Conservation (phyloP, 2,113 vertebrate species). For the Xyrauchen texanus region DNA sequence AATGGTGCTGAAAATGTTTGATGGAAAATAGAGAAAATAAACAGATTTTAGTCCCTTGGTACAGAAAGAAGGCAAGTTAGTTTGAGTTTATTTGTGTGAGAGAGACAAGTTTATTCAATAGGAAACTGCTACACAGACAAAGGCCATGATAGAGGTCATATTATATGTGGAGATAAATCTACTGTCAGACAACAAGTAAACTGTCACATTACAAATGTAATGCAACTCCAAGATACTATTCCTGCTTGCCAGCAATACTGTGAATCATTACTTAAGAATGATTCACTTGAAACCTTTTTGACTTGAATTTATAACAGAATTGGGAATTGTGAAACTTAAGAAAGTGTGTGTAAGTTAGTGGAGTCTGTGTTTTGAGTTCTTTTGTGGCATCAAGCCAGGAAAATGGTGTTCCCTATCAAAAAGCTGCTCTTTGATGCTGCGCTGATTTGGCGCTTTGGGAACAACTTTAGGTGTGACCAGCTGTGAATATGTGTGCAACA, state of each 20-base stretch:
- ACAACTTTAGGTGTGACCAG: too few species aligned
- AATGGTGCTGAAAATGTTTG: slow-evolving; percentile 9
- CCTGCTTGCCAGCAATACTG: slow-evolving; percentile 30
- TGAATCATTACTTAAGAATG: slow-evolving; percentile 30
- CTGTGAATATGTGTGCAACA: too few species aligned
- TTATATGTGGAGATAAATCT: slow-evolving; percentile 42
- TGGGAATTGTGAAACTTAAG: too few species aligned
- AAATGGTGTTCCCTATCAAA: too few species aligned
- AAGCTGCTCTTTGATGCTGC: too few species aligned
- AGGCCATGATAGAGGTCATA: background rate
- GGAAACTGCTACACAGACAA: background rate
- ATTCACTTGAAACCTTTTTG: slow-evolving; percentile 26
- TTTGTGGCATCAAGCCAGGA: background rate
- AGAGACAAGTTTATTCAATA: slow-evolving; percentile 45
- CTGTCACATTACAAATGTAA: slow-evolving; percentile 5
- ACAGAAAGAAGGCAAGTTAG: background rate
- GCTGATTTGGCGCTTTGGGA: too few species aligned
- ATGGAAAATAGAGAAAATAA: slow-evolving; percentile 11
- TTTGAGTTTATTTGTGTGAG: slow-evolving; percentile 33
- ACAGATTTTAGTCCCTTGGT: slow-evolving; percentile 7
- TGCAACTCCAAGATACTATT: slow-evolving; percentile 27
- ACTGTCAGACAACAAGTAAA: slow-evolving; percentile 34
- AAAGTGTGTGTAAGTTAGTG: too few species aligned
- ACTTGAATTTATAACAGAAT: too few species aligned
- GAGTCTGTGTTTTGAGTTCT: background rate